Evolutionary conservation across 2,113 vertebrate genomes (phyloP), one percentile per base, ranked within the genome.

Genomic region (Macrotus californicus): DNA sequence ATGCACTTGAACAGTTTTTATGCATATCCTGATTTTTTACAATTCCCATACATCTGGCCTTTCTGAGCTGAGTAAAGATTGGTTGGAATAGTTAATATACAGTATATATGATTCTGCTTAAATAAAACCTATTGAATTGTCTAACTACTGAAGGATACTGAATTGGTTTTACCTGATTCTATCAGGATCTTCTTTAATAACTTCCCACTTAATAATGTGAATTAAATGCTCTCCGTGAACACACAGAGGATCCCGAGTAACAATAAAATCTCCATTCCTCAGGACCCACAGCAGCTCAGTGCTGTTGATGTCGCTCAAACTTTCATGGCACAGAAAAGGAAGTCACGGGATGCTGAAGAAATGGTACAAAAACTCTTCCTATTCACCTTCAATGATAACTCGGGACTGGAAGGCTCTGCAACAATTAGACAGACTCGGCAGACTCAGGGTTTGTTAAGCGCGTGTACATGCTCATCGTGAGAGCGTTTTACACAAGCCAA

Each of bases 1-100:
- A 99, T 99, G 99, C 99, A 99, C 99, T 99, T 98, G 98, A 99
- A 99, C 99, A 99, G 99, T 99, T 99, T 99, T 99, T 99, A 99
- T 99, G 99, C 98, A 99, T 99, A 99, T 99, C 98, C 98, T 98
- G 98, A 98, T 98, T 98, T 99, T 99, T 98, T 98, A 98, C 98
- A 99, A 99, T 99, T 99, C 98, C 99, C 98, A 99, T 99, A 99
- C 99, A 99, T 99, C 99, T 99, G 99, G 99, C 98, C 98, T 99
- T 98, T 98, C 99, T 98, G 96, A 98, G 98, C 98, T 98, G 97
- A 98, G 98, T 98, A 98, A 98, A 98, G 98, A 98, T 96, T 98
- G 98, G 98, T 97, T 98, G 96, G 97, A 98, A 98, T 98, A 97
- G 98, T 98, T 98, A 98, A 98, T 98, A 98, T 96, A 98, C 92